Conservation (phyloP, 2,888 invertebrate species). For the Crossocerus cetratus region DNA sequence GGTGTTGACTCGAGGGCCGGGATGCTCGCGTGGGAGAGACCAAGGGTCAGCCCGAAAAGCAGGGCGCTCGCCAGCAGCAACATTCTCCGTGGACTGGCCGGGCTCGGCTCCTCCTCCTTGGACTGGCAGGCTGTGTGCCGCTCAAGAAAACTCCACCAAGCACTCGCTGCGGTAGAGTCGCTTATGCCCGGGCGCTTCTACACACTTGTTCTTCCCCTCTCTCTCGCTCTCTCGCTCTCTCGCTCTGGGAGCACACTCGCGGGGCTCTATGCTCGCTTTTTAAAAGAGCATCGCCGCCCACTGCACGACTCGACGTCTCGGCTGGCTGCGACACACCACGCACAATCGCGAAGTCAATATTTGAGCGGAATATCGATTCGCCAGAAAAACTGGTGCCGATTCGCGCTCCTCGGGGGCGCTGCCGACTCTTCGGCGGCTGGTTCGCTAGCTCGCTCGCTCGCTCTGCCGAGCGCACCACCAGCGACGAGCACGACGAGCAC, state of each 20-base stretch:
- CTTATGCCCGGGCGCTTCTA: conserved; percentile 20
- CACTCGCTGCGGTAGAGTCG: not conserved
- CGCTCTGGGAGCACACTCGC: conserved; percentile 34
- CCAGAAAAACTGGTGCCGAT: conserved; percentile 64
- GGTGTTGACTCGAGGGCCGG: conserved; percentile 67
- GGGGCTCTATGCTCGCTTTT: conserved; percentile 48
- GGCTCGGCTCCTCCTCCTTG: too few relatives aligned
- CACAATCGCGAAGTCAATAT: conserved; percentile 74
- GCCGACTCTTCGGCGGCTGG: not conserved
- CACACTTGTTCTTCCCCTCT: conserved; percentile 19
- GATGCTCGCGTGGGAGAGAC: conserved; percentile 68
- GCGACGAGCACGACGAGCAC: too few relatives aligned
- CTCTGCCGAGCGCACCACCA: not conserved
- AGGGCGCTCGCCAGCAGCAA: conserved; percentile 66
- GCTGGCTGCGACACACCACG: conserved; percentile 56
- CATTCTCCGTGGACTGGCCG: conserved; percentile 54
- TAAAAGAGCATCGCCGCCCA: conserved; percentile 64
- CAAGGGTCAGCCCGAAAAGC: conserved; percentile 69
- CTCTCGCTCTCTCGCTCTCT: conserved; percentile 20
- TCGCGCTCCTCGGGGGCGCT: conserved; percentile 40
- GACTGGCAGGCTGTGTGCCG: conserved; percentile 12
- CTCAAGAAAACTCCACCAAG: conserved; percentile 25
- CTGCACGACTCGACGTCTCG: conserved; percentile 53
- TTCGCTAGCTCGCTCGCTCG: not conserved
- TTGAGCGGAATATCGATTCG: conserved; percentile 76